Evolutionary conservation across 2,888 invertebrate species (phyloP), one percentile per base, ranked within the genome.

Genomic region (Cerastis rubricosa): DNA sequence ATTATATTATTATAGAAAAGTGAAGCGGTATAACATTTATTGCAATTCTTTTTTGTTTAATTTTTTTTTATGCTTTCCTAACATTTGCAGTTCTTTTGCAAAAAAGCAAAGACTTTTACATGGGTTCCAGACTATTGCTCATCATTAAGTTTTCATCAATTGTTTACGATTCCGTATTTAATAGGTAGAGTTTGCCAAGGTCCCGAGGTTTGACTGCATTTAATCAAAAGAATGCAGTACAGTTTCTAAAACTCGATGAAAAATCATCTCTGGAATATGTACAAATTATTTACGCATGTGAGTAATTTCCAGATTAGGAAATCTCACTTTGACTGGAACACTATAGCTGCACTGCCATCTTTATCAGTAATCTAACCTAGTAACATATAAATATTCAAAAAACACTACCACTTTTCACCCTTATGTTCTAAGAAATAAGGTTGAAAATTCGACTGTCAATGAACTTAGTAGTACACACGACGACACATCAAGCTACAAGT

Each of bases 201-300:
- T 3, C 17, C 1, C 8, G n/a, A 43, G 7, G 7, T 64, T 40
- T 43, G 2, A n/a, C n/a, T 22, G 8, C 5, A 45, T 25, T 54
- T 64, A 9, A 17, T 12, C 12, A 17, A 25, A 45, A 14, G n/a
- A n/a, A 29, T 74, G 4, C 3, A 29, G 6, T 54, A 35, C 0
- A 68, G 12, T 40, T 47, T 64, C 45, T 8, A 19, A 66, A 2
- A 63, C 11, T 67, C 49, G 9, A 61, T 14, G 35, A 29, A 40
- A 43, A 14, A 40, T 71, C 25, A 49, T 71, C 78, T 76, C 81
- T 84, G 61, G 43, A 66, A 64, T 49, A 8, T 22, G 22, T n/a
- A 51, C 51, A n/a, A 22, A 22, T 51, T n/a, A 9, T 3, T 22
- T n/a, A 22, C 0, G 11, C 11, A n/a, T 51, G 51, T n/a, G 11